phyloP scores from a whole-genome alignment of 23 tunicate species.

The Aplidium turbinatum region DNA sequence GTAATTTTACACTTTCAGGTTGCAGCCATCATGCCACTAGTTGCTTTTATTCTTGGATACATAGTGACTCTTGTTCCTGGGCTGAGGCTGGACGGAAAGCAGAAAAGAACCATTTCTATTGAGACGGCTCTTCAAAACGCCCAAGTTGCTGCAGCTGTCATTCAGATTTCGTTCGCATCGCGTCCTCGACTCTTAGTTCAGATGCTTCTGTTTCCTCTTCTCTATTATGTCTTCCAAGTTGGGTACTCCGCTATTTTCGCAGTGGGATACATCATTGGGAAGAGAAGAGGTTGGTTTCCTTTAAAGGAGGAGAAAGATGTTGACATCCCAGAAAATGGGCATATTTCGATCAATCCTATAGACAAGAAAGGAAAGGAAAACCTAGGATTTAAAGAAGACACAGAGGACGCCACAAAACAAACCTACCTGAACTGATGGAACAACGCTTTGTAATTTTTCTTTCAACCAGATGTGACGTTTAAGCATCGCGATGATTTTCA shows the following conservation, averaged over 20 bases:
- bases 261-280: not conserved
- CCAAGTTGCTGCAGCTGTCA: slow-evolving; percentile 47
- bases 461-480: no score
- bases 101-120: slow-evolving; percentile 33
- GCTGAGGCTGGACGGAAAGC: slow-evolving; percentile 14
- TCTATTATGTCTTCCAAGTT: slow-evolving; percentile 61
- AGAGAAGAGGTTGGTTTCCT: slow-evolving; percentile 17
- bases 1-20: slow-evolving; percentile 36
- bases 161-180: slow-evolving; percentile 3
- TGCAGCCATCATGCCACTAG: slow-evolving; percentile 45
- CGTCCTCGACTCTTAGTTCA: not conserved
- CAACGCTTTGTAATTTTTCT: no score
- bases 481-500: no score
- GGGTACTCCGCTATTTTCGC: slow-evolving; percentile 22
- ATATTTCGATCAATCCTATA: no score
- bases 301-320: not conserved
- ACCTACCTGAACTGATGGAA: no score
- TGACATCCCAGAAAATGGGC: no score
- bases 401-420: no score
- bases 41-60: slow-evolving; percentile 38
- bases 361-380: no score
- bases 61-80: slow-evolving; percentile 38
- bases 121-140: slow-evolving; percentile 63
- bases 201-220: slow-evolving; percentile 49
- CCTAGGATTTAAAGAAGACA: no score